These are phyloP conservation scores for Drosophila takahashii DNA, from an alignment of 1,140 invertebrate species.

Conservation along the genomic window DNA sequence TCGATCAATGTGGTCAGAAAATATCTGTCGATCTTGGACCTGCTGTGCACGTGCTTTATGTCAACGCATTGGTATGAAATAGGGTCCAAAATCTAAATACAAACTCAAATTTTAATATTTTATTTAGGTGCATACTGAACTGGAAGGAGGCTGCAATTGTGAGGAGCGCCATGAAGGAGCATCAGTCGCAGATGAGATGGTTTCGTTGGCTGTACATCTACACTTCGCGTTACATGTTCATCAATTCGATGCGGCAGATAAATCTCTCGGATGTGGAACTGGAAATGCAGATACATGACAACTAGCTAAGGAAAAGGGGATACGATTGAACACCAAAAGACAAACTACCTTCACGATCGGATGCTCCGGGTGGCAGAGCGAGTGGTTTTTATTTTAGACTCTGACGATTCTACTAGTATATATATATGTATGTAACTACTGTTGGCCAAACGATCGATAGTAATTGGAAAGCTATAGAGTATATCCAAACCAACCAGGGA, in stretches of 20 bases:
- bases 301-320: slow-evolving; percentile 40
- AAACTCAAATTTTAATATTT: background rate
- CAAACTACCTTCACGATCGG: slow-evolving; percentile 63
- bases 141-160: slow-evolving; percentile 86
- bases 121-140: slow-evolving; percentile 87
- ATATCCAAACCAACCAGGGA: slow-evolving; percentile 63
- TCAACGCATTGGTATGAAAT: slow-evolving; percentile 89
- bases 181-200: slow-evolving; percentile 96
- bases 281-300: slow-evolving; percentile 90
- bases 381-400: slow-evolving; percentile 54
- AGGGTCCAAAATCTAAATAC: background rate
- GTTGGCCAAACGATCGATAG: slow-evolving; percentile 42
- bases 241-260: slow-evolving; percentile 93
- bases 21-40: slow-evolving; percentile 93
- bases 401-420: slow-evolving; percentile 78
- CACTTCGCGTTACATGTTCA: slow-evolving; percentile 95
- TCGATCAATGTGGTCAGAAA: slow-evolving; percentile 94
- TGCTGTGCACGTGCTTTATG: slow-evolving; percentile 91
- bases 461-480: slow-evolving; percentile 50
- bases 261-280: slow-evolving; percentile 90
- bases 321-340: slow-evolving; percentile 63
- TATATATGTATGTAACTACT: slow-evolving; percentile 52
- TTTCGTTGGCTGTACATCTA: slow-evolving; percentile 95
- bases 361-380: slow-evolving; percentile 22
- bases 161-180: slow-evolving; percentile 92